Evolutionary conservation across 2,113 vertebrate genomes (phyloP).

Genomic region (Paedocypris sp.): DNA sequence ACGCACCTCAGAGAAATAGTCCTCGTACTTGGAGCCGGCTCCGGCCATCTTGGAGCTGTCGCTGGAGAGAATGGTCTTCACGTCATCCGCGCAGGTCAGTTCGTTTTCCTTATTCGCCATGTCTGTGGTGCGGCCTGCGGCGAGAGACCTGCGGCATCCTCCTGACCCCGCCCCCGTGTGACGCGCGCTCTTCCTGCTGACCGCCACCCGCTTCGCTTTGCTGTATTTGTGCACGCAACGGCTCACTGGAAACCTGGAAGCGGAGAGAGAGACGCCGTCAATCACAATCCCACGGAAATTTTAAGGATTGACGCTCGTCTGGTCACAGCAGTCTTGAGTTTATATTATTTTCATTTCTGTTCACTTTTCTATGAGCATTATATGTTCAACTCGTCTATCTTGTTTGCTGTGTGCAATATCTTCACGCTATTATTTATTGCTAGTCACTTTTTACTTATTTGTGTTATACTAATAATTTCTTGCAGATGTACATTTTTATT

Average conservation of each 20-base stretch:
- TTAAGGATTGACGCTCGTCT: too few relatives aligned
- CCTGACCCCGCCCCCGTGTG: slow-evolving; percentile 27
- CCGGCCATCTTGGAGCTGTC: slow-evolving; percentile 73
- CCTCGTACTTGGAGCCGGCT: slow-evolving; percentile 79
- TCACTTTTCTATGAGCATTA: too few relatives aligned
- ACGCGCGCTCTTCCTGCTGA: slow-evolving; percentile 50
- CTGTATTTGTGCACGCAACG: slow-evolving; percentile 42
- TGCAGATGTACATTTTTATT: too few relatives aligned
- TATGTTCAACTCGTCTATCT: too few relatives aligned
- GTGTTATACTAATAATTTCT: too few relatives aligned
- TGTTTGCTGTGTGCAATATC: too few relatives aligned
- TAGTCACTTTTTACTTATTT: too few relatives aligned
- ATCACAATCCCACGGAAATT: neutral
- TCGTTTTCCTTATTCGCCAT: slow-evolving; percentile 99
- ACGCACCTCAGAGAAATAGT: slow-evolving; percentile 83
- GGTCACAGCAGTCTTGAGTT: too few relatives aligned
- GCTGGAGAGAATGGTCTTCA: slow-evolving; percentile 68
- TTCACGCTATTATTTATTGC: too few relatives aligned
- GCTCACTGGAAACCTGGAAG: slow-evolving; percentile 55
- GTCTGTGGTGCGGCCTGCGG: slow-evolving; percentile 63
- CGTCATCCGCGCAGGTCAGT: slow-evolving; percentile 78
- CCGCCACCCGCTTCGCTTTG: slow-evolving; percentile 50
- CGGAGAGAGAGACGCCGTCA: neutral
- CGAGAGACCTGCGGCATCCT: slow-evolving; percentile 44
- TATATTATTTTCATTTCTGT: too few relatives aligned